phyloP scores from a whole-genome alignment of 1,140 invertebrate genomes.

The Habropoda laboriosa region DNA sequence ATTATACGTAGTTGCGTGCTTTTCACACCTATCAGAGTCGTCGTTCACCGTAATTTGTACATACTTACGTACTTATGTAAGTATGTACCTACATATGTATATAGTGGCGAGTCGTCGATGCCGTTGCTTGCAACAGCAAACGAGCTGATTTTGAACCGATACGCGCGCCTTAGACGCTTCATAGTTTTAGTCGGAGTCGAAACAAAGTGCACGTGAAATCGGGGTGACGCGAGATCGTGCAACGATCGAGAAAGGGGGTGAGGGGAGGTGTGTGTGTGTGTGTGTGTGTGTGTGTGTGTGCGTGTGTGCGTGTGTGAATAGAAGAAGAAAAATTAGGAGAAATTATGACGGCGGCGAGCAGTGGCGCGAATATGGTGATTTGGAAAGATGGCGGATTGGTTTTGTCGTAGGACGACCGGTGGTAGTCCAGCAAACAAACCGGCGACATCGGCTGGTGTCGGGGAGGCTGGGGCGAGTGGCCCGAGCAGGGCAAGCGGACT shows the following conservation, averaged over 20 bases:
- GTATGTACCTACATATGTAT: too few species aligned
- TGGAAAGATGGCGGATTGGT: background rate
- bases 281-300: too few species aligned
- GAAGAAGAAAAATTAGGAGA: too few species aligned
- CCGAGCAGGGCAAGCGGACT: too few species aligned
- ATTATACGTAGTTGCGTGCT: background rate
- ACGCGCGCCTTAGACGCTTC: background rate
- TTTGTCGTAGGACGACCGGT: constrained; percentile 84
- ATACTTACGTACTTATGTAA: too few species aligned
- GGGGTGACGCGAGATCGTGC: background rate
- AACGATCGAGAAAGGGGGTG: too few species aligned
- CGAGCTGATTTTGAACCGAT: too few species aligned
- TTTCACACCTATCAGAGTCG: too few species aligned
- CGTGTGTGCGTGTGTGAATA: too few species aligned
- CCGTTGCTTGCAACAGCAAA: background rate
- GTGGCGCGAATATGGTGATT: background rate
- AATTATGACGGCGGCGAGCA: background rate
- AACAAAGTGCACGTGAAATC: background rate
- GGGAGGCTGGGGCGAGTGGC: too few species aligned
- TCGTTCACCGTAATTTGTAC: background rate
- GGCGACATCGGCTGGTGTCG: constrained; percentile 82
- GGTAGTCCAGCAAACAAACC: constrained; percentile 88
- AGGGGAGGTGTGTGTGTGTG: too few species aligned
- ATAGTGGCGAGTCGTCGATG: background rate
- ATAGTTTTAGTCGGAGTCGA: background rate